Evolutionary conservation across 2,113 vertebrate species (phyloP).

Genomic region (Lepisosteus oculatus): DNA sequence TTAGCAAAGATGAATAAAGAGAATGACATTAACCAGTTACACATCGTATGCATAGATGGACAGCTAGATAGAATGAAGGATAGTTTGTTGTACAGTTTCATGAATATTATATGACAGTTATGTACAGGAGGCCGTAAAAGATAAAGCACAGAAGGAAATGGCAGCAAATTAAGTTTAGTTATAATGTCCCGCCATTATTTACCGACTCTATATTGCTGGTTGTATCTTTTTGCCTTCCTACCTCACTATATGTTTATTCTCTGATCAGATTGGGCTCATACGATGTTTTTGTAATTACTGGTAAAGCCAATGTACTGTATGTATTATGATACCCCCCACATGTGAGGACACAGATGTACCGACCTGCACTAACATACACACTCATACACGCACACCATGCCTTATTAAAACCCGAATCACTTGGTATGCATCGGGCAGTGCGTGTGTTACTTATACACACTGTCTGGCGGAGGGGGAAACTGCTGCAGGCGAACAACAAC

Average conservation of each 20-base stretch:
- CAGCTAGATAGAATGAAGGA: neutral
- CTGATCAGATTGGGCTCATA: neutral
- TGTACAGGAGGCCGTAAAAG: neutral
- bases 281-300: neutral
- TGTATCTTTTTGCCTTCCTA: neutral
- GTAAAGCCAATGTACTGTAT: too few relatives aligned
- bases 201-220: neutral
- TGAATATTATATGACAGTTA: too few relatives aligned
- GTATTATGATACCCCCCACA: too few relatives aligned
- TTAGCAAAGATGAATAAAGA: neutral
- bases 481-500: constrained; percentile 18
- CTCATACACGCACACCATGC: constrained; percentile 23
- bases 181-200: neutral
- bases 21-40: too few relatives aligned
- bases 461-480: constrained; percentile 23
- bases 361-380: neutral
- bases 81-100: too few relatives aligned
- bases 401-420: constrained; percentile 42
- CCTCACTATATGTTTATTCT: neutral
- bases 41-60: neutral
- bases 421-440: constrained; percentile 39
- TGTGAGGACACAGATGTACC: neutral
- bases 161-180: neutral
- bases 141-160: neutral
- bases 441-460: constrained; percentile 35